phyloP scores from a whole-genome alignment of 1,140 invertebrate genomes.

The Galendromus occidentalis region DNA sequence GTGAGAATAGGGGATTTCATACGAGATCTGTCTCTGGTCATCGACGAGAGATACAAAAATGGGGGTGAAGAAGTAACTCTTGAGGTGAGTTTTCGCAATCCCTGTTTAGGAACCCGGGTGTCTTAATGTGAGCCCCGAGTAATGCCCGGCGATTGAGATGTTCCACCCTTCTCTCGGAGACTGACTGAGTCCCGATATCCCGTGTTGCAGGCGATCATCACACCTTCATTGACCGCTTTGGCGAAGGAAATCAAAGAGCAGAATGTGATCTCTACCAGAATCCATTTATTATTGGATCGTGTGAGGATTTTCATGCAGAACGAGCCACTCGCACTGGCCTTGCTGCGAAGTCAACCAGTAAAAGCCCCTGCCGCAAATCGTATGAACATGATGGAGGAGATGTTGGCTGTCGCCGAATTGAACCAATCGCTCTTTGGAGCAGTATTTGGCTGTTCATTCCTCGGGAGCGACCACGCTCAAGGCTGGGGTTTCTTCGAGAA shows the following conservation, averaged over 20 bases:
- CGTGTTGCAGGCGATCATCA: background rate
- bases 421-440: background rate
- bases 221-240: background rate
- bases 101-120: no score
- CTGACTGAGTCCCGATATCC: background rate
- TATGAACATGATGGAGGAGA: background rate
- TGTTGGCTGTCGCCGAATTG: background rate
- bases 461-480: background rate
- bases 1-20: background rate
- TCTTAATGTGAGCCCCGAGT: no score
- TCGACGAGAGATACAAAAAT: background rate
- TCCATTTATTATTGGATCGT: background rate
- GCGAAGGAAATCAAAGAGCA: background rate
- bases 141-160: no score
- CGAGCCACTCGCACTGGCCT: background rate
- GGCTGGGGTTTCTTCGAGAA: conserved; percentile 2
- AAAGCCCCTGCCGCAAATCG: background rate
- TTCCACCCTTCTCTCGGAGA: no score
- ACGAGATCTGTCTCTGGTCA: background rate
- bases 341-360: background rate
- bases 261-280: background rate
- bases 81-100: no score
- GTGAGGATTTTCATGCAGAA: conserved; percentile 4
- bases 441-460: background rate
- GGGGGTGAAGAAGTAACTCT: background rate